Conservation (phyloP, 2,113 vertebrate genomes). For the Thryonomys swinderianus region DNA sequence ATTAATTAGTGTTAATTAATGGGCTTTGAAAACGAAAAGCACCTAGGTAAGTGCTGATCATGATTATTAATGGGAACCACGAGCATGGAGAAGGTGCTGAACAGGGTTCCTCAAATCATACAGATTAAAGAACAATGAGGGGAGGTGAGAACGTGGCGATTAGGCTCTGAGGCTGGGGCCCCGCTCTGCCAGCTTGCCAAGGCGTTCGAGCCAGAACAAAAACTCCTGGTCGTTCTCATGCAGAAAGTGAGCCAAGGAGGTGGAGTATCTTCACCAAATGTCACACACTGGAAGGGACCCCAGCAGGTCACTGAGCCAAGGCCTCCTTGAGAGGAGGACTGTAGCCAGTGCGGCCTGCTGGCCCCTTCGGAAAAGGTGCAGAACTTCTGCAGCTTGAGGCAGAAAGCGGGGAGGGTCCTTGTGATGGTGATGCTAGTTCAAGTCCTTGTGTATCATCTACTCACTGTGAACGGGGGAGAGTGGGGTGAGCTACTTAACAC, state of each 20-base stretch:
- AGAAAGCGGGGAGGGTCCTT: not conserved
- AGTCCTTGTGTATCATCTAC: fast-evolving
- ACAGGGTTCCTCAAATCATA: conserved; percentile 78
- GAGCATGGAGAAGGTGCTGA: conserved; percentile 61
- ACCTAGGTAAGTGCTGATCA: conserved; percentile 82
- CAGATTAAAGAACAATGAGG: conserved; percentile 76
- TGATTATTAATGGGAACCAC: conserved; percentile 78
- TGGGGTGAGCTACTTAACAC: not conserved
- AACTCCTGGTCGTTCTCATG: not conserved
- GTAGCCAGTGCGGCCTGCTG: fast-evolving
- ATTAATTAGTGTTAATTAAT: conserved; percentile 85
- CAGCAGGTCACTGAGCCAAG: not conserved
- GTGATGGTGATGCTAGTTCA: fast-evolving
- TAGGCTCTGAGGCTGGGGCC: conserved; percentile 36
- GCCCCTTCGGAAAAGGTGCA: fast-evolving
- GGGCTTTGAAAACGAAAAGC: conserved; percentile 82
- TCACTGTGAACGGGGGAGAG: not conserved
- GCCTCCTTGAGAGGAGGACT: not conserved
- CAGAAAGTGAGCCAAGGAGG: conserved; percentile 36
- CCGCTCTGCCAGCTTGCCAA: conserved; percentile 65
- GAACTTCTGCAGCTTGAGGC: not conserved
- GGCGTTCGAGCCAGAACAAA: conserved; percentile 49
- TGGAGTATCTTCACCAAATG: not conserved
- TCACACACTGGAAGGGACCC: not conserved
- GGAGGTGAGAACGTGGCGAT: conserved; percentile 60